A percentile compares a stretch with the other conserved stretches of the same genome.
phyloP scores from a whole-genome alignment of 2,888 invertebrate species.

The Notodonta dromedarius region DNA sequence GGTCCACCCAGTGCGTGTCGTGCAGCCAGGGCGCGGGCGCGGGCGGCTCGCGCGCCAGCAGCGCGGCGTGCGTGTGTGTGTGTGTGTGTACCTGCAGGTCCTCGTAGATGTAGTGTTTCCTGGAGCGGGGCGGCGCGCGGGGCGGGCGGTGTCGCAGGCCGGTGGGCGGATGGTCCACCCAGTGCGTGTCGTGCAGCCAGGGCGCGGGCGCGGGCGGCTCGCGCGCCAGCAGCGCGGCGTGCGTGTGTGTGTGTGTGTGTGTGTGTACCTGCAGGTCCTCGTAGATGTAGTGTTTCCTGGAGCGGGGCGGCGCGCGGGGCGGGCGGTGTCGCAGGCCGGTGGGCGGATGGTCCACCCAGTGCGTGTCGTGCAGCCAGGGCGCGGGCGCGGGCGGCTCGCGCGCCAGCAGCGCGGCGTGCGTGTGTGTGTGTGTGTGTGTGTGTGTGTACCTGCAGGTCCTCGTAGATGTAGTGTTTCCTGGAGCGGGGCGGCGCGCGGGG shows the following conservation, averaged over 20 bases:
- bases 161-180: constrained; percentile 96
- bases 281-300: constrained; percentile 88
- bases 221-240: constrained; percentile 93
- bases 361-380: constrained; percentile 95
- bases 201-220: constrained; percentile 84
- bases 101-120: constrained; percentile 88
- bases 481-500: constrained; percentile 86
- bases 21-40: constrained; percentile 89
- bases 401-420: constrained; percentile 93
- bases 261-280: constrained; percentile 75
- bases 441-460: constrained; percentile 72
- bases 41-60: constrained; percentile 92
- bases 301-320: constrained; percentile 86
- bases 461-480: constrained; percentile 88
- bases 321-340: constrained; percentile 89
- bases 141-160: constrained; percentile 88
- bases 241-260: constrained; percentile 66
- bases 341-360: constrained; percentile 97
- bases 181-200: constrained; percentile 98
- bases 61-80: constrained; percentile 87
- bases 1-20: constrained; percentile 99
- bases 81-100: constrained; percentile 66
- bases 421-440: not conserved
- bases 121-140: constrained; percentile 87
- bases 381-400: constrained; percentile 87